Evolutionary conservation across 2,888 invertebrate species (phyloP), one percentile per base, ranked within the genome.

Genomic region (Orgyia antiqua): DNA sequence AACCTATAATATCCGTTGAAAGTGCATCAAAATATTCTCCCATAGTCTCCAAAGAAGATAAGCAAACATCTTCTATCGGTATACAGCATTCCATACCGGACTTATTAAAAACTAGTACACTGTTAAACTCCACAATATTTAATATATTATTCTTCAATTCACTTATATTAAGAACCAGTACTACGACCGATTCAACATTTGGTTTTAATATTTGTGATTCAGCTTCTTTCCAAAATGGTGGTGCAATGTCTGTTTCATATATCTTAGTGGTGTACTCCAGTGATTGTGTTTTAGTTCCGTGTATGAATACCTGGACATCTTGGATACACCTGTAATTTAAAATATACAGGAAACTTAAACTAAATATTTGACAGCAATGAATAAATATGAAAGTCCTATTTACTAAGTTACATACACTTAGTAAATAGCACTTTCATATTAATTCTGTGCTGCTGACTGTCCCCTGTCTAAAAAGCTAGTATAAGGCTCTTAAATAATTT

Each of bases 1-100:
- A 48, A 77, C 77, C 68, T 42, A 45, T 36, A 18, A 44, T 24
- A 23, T 33, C 30, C 36, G 36, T 42, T 4, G 51, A 51, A 7
- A 84, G 40, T 0, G 64, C 61, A 68, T 82, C 73, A 67, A 71
- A 75, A 13, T 62, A 45, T 23, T 55, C 58, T 13, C 57, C 67
- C 62, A 77, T 65, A 10, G 56, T 48, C 3, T 73, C 68, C 15
- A 53, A 32, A 12, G 66, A 52, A 9, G 78, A 68, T 27, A 83
- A 28, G 4, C 34, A 29, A 3, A 80, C 58, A 51, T 57, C 51
- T 9, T 74, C 62, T 38, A 79, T 59, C 2, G 79, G 74, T 24
- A 78, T 20, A 13, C 77, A 28, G 35, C 48, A 60, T 10, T 66
- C 58, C 17, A 60, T 63, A 0, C 36, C 58, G 6, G 30, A 21